Percentiles rank a stretch among this genome's conserved stretches.
These are phyloP conservation scores for Furcifer pardalis DNA, from an alignment of 2,797 vertebrate genomes.

Conservation along the genomic window DNA sequence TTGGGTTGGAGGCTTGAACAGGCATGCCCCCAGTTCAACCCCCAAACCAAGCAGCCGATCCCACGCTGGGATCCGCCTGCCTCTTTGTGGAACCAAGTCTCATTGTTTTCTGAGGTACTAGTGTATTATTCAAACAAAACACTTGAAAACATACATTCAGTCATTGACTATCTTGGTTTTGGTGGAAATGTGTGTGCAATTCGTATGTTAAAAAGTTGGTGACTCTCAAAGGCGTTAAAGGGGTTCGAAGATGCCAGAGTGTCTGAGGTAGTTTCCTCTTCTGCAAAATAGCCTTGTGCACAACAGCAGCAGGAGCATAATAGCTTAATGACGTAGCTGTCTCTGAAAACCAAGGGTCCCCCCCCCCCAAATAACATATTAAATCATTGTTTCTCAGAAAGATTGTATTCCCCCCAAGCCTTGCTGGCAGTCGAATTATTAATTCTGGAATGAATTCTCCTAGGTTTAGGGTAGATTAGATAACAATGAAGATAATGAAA, in stretches of 20 bases:
- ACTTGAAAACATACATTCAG: neutral
- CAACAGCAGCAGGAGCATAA: neutral
- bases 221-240: no score
- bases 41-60: no score
- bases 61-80: no score
- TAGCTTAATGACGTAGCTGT: neutral
- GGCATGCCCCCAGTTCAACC: no score
- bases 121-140: neutral
- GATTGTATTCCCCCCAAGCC: neutral
- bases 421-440: neutral
- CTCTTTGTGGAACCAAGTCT: no score
- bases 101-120: no score
- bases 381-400: neutral
- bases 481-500: neutral
- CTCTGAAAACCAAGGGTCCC: neutral
- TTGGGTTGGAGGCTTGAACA: no score
- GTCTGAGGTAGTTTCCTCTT: no score
- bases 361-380: neutral
- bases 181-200: neutral
- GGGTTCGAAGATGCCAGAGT: no score
- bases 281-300: no score
- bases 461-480: neutral
- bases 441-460: neutral
- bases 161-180: neutral
- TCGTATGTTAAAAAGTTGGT: neutral